Conservation (phyloP, 2,113 vertebrate genomes). For the Lagopus muta region DNA sequence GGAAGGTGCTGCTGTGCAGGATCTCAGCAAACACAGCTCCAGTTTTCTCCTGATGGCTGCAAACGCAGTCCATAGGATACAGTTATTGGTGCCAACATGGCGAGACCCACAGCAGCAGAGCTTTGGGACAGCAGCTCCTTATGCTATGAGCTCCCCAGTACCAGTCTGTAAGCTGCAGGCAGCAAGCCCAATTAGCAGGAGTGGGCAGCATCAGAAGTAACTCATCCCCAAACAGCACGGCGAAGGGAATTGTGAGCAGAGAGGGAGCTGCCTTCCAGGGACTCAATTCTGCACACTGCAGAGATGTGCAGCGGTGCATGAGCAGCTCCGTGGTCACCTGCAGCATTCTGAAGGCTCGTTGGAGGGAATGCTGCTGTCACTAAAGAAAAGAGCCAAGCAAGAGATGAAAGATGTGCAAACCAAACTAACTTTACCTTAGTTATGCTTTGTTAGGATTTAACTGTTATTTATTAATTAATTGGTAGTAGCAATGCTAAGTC, state of each 20-base stretch:
- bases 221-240: not conserved
- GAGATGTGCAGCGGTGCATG: accelerated
- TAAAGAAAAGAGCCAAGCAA: not conserved
- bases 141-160: accelerated
- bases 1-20: not conserved
- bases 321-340: too few species aligned
- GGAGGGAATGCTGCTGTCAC: not conserved
- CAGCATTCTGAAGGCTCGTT: not conserved
- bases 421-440: not conserved
- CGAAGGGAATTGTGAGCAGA: not conserved
- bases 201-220: not conserved
- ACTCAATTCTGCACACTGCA: not conserved
- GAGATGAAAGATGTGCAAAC: not conserved
- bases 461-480: not conserved
- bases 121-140: not conserved
- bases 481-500: too few species aligned
- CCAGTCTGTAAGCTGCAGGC: not conserved
- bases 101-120: accelerated
- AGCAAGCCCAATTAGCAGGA: accelerated
- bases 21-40: not conserved
- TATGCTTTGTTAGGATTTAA: not conserved
- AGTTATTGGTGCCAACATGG: not conserved
- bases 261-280: not conserved
- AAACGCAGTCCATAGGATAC: not conserved
- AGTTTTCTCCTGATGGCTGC: not conserved